Evolutionary conservation across 2,113 vertebrate genomes (phyloP), one percentile per base, ranked within the genome.

Genomic region (Papio anubis): DNA sequence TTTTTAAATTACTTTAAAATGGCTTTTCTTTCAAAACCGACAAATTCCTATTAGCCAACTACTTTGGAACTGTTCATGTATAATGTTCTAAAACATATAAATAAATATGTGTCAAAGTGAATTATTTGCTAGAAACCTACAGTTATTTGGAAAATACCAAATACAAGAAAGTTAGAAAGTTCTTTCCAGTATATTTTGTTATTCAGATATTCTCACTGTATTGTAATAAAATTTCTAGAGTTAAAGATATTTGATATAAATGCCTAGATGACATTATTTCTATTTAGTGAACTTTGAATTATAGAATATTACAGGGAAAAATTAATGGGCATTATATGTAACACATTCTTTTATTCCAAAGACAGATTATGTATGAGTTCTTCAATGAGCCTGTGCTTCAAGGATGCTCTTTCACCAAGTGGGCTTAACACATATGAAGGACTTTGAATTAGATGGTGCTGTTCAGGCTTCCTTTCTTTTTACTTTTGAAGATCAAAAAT

Each of bases 1-100:
- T 83, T 83, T 85, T 91, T 88, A 92, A 92, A 88, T 94, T 94
- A 88, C 76, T 92, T 40, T 76, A 96, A 92, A 91, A 96, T 92
- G 50, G 59, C 82, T 88, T 92, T 96, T 78, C 88, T 96, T 57
- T 92, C 93, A 94, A 70, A 78, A 79, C 10, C 93, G 64, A 93
- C 40, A 90, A 87, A 95, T 95, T 95, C 45, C 82, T 95, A 76
- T 97, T 86, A 90, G 80, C 40, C 32, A 81, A 18, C 38, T 95
- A 93, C 86, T 80, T 95, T 89, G 72, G 25, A 95, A 93, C n/a
- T 68, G 14, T 40, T 82, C 59, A 75, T 81, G 45, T 95, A 70
- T 88, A 55, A 70, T 93, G 30, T 86, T 90, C 30, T 84, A 90
- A 93, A 93, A n/a, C 25, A 72, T 45, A 45, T 90, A 93, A 97